Conservation (phyloP, 2,113 vertebrate species). For the Nesospiza acunhae region DNA sequence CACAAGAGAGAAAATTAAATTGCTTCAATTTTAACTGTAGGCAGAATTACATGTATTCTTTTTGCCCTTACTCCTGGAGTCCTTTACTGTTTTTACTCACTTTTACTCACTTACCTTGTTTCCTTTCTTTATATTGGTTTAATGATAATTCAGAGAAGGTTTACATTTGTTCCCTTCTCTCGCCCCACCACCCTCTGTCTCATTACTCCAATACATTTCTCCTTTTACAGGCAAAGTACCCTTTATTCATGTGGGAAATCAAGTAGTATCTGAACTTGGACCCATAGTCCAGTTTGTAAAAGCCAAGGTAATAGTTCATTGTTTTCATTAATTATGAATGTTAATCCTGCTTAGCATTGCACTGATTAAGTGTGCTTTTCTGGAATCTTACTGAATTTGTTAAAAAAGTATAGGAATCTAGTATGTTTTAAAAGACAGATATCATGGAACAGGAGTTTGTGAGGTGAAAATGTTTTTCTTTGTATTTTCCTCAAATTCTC, state of each 20-base stretch:
- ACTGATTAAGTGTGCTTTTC: slow-evolving; percentile 35
- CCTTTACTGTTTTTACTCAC: background rate
- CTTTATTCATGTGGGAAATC: slow-evolving; percentile 96
- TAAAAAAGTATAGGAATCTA: background rate
- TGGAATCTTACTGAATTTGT: slow-evolving; percentile 9
- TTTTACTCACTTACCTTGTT: background rate
- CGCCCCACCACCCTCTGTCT: background rate
- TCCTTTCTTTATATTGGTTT: background rate
- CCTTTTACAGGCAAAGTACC: slow-evolving; percentile 87
- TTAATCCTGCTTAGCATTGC: slow-evolving; percentile 65
- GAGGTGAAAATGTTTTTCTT: background rate
- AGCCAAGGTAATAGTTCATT: slow-evolving; percentile 84
- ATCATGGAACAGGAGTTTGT: background rate
- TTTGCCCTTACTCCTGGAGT: background rate
- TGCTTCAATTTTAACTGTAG: background rate
- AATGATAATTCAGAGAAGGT: background rate
- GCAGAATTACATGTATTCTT: background rate
- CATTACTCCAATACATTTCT: slow-evolving; percentile 20
- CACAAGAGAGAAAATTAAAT: background rate
- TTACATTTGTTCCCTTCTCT: background rate
- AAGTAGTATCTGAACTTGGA: slow-evolving; percentile 95
- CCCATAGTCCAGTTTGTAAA: slow-evolving; percentile 97
- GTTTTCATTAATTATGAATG: slow-evolving; percentile 51
- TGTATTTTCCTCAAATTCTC: background rate
- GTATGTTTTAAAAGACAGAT: background rate